Conservation (phyloP, 2,888 invertebrate genomes). For the Trichacis sp. region DNA sequence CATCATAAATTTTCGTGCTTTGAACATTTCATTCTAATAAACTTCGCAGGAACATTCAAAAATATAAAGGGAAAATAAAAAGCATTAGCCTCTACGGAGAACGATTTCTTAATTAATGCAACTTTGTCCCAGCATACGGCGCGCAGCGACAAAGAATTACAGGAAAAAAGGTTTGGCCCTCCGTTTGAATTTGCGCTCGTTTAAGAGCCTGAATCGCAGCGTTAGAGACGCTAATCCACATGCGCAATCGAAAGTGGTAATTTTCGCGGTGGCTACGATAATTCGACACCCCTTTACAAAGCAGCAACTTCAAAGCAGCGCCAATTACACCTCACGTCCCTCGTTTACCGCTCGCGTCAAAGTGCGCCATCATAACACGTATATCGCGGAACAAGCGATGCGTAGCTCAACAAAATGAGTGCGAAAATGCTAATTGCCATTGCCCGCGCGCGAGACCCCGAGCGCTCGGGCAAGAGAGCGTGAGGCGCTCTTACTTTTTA, state of each 20-base stretch:
- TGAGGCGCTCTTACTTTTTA: too few species aligned
- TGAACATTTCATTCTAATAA: too few species aligned
- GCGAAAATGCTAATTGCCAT: too few species aligned
- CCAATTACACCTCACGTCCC: slow-evolving; percentile 48
- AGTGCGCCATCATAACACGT: background rate
- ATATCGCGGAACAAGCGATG: background rate
- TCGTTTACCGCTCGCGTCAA: slow-evolving; percentile 8
- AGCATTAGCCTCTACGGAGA: too few species aligned
- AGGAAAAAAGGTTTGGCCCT: background rate
- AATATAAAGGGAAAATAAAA: background rate
- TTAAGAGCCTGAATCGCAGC: background rate
- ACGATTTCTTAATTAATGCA: slow-evolving; percentile 1
- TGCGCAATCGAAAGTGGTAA: slow-evolving; percentile 52
- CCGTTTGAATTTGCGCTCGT: background rate
- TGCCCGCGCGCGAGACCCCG: too few species aligned
- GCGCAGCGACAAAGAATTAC: background rate
- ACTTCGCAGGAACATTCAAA: too few species aligned
- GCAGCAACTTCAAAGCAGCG: slow-evolving; percentile 60
- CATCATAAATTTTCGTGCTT: too few species aligned
- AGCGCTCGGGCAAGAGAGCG: too few species aligned
- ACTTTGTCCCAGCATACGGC: too few species aligned
- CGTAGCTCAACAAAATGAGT: too few species aligned
- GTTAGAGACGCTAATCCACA: background rate
- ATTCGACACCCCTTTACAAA: slow-evolving; percentile 53
- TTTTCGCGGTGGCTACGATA: slow-evolving; percentile 53